Evolutionary conservation across 2,888 invertebrate genomes (phyloP).

Genomic region (Platyscelio sp.): DNA sequence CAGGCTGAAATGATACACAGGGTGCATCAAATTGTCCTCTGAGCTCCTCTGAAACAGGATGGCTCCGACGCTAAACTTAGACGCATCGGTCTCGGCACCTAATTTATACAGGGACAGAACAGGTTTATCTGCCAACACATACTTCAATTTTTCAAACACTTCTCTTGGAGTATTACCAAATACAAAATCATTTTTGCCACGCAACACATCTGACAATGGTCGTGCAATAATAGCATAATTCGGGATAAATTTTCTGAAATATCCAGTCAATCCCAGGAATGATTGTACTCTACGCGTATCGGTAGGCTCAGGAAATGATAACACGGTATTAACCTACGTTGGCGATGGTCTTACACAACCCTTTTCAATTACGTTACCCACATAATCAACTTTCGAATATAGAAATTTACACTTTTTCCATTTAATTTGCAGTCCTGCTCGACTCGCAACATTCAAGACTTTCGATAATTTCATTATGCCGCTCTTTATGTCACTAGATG

Average conservation of each 20-base stretch:
- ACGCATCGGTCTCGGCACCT: conserved; percentile 53
- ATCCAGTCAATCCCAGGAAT: conserved; percentile 28
- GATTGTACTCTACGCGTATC: conserved; percentile 3
- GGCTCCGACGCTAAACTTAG: conserved; percentile 50
- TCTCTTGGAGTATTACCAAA: background rate
- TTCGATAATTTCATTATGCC: too few relatives aligned
- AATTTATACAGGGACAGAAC: conserved; percentile 7
- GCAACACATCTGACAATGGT: conserved; percentile 27
- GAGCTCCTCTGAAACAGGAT: conserved; percentile 38
- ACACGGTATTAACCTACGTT: too few relatives aligned
- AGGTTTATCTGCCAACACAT: background rate
- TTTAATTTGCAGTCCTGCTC: too few relatives aligned
- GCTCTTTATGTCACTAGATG: too few relatives aligned
- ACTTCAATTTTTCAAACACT: background rate
- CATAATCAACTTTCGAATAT: too few relatives aligned
- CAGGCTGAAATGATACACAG: conserved; percentile 70
- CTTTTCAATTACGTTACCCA: too few relatives aligned
- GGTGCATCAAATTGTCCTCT: conserved; percentile 57
- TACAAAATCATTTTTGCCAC: background rate
- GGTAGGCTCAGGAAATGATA: too few relatives aligned
- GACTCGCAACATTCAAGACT: too few relatives aligned
- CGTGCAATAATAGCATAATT: background rate
- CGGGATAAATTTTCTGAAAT: conserved; percentile 18
- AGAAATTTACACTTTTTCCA: too few relatives aligned
- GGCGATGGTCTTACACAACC: too few relatives aligned